phyloP scores from a whole-genome alignment of 1,140 invertebrate genomes.

The Sycobia sp. region DNA sequence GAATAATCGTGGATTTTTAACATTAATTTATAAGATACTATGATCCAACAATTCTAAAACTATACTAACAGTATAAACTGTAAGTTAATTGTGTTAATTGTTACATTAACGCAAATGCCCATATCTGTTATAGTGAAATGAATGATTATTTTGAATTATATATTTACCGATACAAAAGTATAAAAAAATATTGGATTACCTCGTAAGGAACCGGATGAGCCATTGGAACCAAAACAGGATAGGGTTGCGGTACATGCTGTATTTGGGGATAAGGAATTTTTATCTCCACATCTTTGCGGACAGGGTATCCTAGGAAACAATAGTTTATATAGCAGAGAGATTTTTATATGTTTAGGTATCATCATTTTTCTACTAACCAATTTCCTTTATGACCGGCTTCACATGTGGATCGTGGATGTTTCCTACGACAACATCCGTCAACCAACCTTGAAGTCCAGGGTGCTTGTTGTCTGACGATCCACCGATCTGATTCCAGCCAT shows the following conservation, averaged over 20 bases:
- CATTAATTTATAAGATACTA: background rate
- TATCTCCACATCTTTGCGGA: slow-evolving; percentile 69
- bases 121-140: too few species aligned
- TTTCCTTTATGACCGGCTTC: slow-evolving; percentile 70
- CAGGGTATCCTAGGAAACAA: slow-evolving; percentile 56
- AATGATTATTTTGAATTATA: too few species aligned
- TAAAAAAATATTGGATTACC: slow-evolving; percentile 34
- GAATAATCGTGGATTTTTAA: too few species aligned
- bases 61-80: background rate
- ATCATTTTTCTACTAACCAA: slow-evolving; percentile 52
- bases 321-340: background rate
- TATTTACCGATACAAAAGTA: too few species aligned
- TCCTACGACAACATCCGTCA: slow-evolving; percentile 26
- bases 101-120: too few species aligned
- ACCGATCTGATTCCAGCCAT: background rate
- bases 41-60: background rate
- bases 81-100: too few species aligned
- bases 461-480: background rate
- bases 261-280: slow-evolving; percentile 70
- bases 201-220: slow-evolving; percentile 45
- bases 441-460: slow-evolving; percentile 20
- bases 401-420: slow-evolving; percentile 43
- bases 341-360: too few species aligned
- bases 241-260: slow-evolving; percentile 61
- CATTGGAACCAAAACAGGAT: slow-evolving; percentile 53